Conservation (phyloP, 2,797 vertebrate species). For the Myotis vivesi region DNA sequence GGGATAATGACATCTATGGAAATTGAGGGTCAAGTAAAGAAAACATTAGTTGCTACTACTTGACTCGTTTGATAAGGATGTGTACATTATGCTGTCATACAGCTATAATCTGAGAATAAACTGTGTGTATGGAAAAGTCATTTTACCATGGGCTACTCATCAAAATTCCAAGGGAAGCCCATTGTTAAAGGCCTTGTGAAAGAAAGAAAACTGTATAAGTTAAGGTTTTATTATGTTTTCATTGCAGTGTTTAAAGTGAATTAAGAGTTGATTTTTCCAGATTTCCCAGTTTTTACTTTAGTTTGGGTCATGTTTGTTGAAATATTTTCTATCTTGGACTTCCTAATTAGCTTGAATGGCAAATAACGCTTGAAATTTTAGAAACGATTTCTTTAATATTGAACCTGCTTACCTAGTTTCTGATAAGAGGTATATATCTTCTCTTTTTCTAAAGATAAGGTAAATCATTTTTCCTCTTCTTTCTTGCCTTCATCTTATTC, state of each 20-base stretch:
- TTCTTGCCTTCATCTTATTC: not conserved
- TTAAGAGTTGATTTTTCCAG: not conserved
- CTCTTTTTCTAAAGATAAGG: not conserved
- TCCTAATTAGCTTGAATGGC: not conserved
- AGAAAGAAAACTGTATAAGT: not conserved
- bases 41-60: not conserved
- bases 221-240: not conserved
- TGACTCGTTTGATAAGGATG: not conserved
- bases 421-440: not conserved
- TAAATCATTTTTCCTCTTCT: not conserved
- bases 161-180: not conserved
- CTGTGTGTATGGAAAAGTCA: not conserved
- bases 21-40: not conserved
- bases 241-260: not conserved
- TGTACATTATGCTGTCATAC: not conserved
- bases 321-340: not conserved
- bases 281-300: slow-evolving; percentile 38
- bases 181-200: not conserved
- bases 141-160: not conserved
- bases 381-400: not conserved
- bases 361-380: slow-evolving; percentile 9
- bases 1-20: not conserved
- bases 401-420: not conserved
- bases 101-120: not conserved
- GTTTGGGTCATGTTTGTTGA: not conserved